These are phyloP conservation scores for Merodon equestris DNA, from an alignment of 2,888 invertebrate genomes.

Conservation along the genomic window DNA sequence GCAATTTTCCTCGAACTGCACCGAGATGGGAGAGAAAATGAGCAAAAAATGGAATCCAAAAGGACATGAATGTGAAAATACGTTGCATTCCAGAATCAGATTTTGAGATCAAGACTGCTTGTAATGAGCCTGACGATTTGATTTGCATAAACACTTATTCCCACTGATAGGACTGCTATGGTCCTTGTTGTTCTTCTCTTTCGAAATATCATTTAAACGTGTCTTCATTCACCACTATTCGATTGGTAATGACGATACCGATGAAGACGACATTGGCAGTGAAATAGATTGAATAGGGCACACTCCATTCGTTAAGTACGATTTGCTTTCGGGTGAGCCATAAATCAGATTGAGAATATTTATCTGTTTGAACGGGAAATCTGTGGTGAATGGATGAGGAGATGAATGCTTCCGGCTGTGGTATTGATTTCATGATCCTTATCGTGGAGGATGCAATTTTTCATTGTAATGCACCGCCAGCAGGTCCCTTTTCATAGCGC, in stretches of 20 bases:
- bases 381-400: slow-evolving; percentile 20
- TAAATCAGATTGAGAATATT: slow-evolving; percentile 49
- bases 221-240: not conserved
- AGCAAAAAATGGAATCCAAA: slow-evolving; percentile 6
- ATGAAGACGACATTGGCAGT: slow-evolving; percentile 55
- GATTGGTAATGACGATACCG: slow-evolving; percentile 46
- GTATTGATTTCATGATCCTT: slow-evolving; percentile 27
- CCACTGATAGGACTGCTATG: not conserved
- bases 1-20: slow-evolving; percentile 36
- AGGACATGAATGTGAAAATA: slow-evolving; percentile 40
- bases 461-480: slow-evolving; percentile 8
- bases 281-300: slow-evolving; percentile 50
- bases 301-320: slow-evolving; percentile 37
- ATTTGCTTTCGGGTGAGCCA: slow-evolving; percentile 26
- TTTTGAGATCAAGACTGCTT: slow-evolving; percentile 52
- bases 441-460: slow-evolving; percentile 30
- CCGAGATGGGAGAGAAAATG: not conserved
- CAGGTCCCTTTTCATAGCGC: too few species aligned
- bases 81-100: slow-evolving; percentile 37
- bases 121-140: slow-evolving; percentile 61
- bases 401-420: slow-evolving; percentile 14
- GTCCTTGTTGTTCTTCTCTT: too few species aligned
- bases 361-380: slow-evolving; percentile 47
- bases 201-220: too few species aligned
- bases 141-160: slow-evolving; percentile 59